A percentile compares a stretch with the other conserved stretches of the same genome.
phyloP scores from a whole-genome alignment of 2,888 invertebrate species.

The Bhutanitis thaidina region DNA sequence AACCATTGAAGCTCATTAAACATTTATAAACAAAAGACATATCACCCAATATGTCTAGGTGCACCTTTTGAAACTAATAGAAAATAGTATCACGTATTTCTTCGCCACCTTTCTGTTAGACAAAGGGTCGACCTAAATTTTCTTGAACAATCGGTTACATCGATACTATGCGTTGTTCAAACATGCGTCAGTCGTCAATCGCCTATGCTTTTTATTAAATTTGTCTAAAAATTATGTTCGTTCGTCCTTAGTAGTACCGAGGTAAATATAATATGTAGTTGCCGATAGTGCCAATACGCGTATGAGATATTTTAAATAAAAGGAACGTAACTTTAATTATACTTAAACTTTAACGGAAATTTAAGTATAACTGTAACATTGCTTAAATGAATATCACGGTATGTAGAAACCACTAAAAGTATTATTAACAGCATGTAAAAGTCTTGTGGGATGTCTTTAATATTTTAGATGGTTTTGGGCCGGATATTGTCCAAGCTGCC shows the following conservation, averaged over 20 bases:
- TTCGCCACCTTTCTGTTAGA: constrained; percentile 8
- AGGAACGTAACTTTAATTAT: too few relatives aligned
- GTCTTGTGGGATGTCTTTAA: too few relatives aligned
- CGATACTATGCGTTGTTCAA: neutral
- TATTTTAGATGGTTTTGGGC: too few relatives aligned
- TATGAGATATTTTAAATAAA: too few relatives aligned
- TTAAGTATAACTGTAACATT: too few relatives aligned
- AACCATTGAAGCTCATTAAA: constrained; percentile 15
- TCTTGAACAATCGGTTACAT: constrained; percentile 2
- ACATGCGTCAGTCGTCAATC: neutral
- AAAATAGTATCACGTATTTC: constrained; percentile 15
- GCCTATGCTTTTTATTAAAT: neutral
- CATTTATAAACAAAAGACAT: constrained; percentile 14
- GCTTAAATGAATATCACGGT: too few relatives aligned
- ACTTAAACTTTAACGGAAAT: too few relatives aligned
- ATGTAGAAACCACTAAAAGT: too few relatives aligned
- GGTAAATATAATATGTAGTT: too few relatives aligned
- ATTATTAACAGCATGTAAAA: too few relatives aligned
- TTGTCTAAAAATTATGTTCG: neutral
- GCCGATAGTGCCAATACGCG: too few relatives aligned
- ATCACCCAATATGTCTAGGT: neutral
- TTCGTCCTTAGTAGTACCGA: neutral
- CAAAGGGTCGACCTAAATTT: constrained; percentile 14
- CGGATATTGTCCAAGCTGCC: too few relatives aligned
- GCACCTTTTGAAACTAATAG: constrained; percentile 15